phyloP scores from a whole-genome alignment of 2,113 vertebrate species.

The Cyanoderma ruficeps region DNA sequence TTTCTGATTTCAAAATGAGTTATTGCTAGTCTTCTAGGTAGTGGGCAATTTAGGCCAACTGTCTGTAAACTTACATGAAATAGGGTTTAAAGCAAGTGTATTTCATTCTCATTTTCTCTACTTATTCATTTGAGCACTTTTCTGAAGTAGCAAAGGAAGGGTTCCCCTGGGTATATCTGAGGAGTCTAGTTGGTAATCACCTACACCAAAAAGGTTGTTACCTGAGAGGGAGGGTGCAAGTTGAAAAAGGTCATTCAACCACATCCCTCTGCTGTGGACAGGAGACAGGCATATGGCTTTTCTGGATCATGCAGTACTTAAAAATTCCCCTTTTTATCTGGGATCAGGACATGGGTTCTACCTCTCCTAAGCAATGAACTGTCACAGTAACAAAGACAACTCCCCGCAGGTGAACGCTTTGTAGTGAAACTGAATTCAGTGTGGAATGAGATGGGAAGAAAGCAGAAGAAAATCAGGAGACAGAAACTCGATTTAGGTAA shows the following conservation, averaged over 20 bases:
- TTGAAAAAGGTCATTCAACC: neutral
- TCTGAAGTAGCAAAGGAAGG: neutral
- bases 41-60: neutral
- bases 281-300: neutral
- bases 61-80: neutral
- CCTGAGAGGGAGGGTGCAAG: neutral
- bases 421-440: neutral
- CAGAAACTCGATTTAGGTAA: neutral
- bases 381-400: neutral
- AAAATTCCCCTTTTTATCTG: neutral
- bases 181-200: neutral
- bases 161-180: neutral
- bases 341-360: neutral
- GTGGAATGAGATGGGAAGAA: neutral
- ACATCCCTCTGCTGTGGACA: neutral
- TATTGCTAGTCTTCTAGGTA: neutral
- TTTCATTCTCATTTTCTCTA: neutral
- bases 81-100: neutral
- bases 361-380: neutral
- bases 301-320: neutral
- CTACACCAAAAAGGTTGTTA: neutral
- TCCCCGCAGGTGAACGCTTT: neutral
- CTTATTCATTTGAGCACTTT: neutral
- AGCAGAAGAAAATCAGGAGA: neutral
- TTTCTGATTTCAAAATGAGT: neutral